Evolutionary conservation across 2,113 vertebrate genomes (phyloP).

Genomic region (Excalfactoria chinensis): DNA sequence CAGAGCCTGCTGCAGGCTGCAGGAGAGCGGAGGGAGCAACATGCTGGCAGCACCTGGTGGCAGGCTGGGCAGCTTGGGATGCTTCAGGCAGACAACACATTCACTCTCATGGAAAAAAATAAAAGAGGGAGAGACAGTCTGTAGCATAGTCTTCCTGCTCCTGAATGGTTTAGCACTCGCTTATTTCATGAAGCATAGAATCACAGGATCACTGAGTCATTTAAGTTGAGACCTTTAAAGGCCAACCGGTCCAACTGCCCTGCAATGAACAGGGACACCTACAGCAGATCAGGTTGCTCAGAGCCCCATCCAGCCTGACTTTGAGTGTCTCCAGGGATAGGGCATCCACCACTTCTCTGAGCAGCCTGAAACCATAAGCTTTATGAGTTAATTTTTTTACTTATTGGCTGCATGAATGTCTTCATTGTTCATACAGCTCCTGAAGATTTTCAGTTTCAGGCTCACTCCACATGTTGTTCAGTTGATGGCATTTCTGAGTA

Average conservation of each 20-base stretch:
- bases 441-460: not conserved
- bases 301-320: too few species aligned
- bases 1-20: not conserved
- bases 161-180: not conserved
- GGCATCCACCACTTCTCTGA: too few species aligned
- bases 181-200: not conserved
- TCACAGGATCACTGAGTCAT: too few species aligned
- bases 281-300: too few species aligned
- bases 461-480: not conserved
- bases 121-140: not conserved
- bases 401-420: accelerated
- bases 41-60: accelerated
- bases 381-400: not conserved
- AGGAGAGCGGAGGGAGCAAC: not conserved
- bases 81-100: not conserved
- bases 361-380: not conserved
- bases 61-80: not conserved
- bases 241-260: too few species aligned
- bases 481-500: not conserved
- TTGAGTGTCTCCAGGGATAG: too few species aligned
- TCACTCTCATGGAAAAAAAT: not conserved
- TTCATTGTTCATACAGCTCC: accelerated
- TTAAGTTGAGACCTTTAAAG: too few species aligned
- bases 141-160: not conserved
- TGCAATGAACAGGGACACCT: too few species aligned